These are phyloP conservation scores for Archocentrus centrarchus DNA, from an alignment of 2,113 vertebrate genomes.

Conservation along the genomic window DNA sequence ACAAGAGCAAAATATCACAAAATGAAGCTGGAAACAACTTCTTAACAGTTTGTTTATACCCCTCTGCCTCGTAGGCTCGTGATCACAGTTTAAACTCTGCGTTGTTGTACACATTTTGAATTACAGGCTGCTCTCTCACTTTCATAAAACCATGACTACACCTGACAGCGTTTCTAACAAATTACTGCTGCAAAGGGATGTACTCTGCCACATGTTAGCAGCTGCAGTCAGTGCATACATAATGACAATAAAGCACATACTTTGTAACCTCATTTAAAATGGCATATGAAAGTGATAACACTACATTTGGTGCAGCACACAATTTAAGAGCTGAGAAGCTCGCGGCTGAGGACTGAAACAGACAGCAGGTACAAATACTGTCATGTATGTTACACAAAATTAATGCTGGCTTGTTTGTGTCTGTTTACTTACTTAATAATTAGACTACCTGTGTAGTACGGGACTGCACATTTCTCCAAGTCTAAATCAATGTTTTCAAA, in stretches of 20 bases:
- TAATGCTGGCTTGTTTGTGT: neutral
- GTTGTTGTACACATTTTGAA: neutral
- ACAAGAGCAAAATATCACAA: neutral
- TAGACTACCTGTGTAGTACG: neutral
- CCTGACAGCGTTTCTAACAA: neutral
- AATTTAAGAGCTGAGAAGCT: neutral
- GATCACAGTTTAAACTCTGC: neutral
- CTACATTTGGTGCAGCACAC: neutral
- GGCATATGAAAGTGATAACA: neutral
- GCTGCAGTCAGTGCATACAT: neutral
- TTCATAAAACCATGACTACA: neutral
- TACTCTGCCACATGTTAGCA: slow-evolving; percentile 6
- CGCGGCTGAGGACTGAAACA: neutral
- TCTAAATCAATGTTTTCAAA: neutral
- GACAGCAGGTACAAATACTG: neutral
- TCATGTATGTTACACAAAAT: neutral
- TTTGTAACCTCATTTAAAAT: neutral
- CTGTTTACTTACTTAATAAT: neutral
- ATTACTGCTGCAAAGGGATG: neutral
- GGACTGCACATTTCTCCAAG: neutral
- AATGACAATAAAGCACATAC: slow-evolving; percentile 24
- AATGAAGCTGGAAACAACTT: neutral
- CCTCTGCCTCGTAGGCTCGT: neutral
- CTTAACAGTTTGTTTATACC: accelerated
- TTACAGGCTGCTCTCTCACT: neutral